These are phyloP conservation scores for Nothobranchius furzeri DNA, from an alignment of 2,113 vertebrate species.

Conservation along the genomic window DNA sequence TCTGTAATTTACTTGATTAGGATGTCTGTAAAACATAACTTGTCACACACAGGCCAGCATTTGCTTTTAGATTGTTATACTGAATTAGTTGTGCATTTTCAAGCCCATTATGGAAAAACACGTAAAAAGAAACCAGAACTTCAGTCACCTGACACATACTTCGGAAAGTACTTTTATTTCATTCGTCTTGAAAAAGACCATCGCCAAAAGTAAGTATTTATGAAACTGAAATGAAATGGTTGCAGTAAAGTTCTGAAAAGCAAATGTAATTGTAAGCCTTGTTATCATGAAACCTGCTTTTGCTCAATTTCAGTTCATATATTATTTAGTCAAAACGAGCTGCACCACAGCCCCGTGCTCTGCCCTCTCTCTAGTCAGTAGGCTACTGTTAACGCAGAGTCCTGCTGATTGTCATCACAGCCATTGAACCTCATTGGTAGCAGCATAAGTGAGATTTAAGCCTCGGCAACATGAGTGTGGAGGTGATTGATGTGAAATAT, in stretches of 20 bases:
- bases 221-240: background rate
- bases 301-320: constrained; percentile 33
- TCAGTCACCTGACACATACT: too few relatives aligned
- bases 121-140: too few relatives aligned
- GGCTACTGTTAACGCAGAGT: constrained; percentile 67
- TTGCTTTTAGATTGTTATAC: too few relatives aligned
- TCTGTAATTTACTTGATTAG: too few relatives aligned
- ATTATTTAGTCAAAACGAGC: constrained; percentile 56
- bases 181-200: background rate
- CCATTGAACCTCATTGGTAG: constrained; percentile 75
- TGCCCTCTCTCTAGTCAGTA: constrained; percentile 55
- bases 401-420: constrained; percentile 77
- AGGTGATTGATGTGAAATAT: constrained; percentile 85
- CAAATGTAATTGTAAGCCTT: constrained; percentile 16
- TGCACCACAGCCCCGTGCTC: constrained; percentile 14
- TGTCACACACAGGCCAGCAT: too few relatives aligned
- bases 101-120: too few relatives aligned
- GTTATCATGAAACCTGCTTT: constrained; percentile 17
- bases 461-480: constrained; percentile 73
- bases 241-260: constrained; percentile 28
- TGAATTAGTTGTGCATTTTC: too few relatives aligned
- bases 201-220: background rate
- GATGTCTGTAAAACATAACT: too few relatives aligned
- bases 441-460: constrained; percentile 78
- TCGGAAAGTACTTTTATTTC: too few relatives aligned